These are phyloP conservation scores for Plagodis pulveraria DNA, from an alignment of 2,888 invertebrate genomes.

Conservation along the genomic window DNA sequence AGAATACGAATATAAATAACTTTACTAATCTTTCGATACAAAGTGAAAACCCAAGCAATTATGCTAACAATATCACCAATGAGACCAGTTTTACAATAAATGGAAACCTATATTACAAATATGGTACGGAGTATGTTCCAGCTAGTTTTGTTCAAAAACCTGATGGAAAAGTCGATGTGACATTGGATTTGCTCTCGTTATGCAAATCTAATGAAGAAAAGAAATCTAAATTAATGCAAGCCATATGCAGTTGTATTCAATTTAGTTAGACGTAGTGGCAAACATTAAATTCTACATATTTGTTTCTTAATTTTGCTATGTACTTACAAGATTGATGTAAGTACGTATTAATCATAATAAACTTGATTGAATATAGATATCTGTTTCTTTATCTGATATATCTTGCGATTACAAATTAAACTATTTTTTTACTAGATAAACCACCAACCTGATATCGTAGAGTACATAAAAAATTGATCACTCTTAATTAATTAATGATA, in stretches of 20 bases:
- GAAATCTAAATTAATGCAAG: conserved; percentile 34
- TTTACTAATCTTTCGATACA: background rate
- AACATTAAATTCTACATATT: too few species aligned
- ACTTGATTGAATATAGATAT: too few species aligned
- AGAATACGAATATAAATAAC: background rate
- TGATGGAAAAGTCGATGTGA: conserved; percentile 45
- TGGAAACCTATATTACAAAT: conserved; percentile 48
- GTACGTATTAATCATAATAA: too few species aligned
- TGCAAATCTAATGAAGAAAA: conserved; percentile 36
- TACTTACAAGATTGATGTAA: too few species aligned
- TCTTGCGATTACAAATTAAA: too few species aligned
- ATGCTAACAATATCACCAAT: conserved; percentile 1
- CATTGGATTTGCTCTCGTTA: conserved; percentile 47
- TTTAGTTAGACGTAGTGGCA: background rate
- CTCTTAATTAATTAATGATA: too few species aligned
- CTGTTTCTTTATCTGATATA: too few species aligned
- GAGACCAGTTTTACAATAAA: background rate
- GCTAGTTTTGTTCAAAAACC: conserved; percentile 49
- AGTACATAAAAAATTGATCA: too few species aligned
- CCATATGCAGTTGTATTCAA: conserved; percentile 46
- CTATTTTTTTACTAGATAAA: too few species aligned
- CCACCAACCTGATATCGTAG: too few species aligned
- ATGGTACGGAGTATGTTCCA: conserved; percentile 43
- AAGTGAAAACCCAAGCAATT: conserved; percentile 7
- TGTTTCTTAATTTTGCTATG: too few species aligned